These are phyloP conservation scores for Oncorhynchus clarkii DNA, from an alignment of 2,113 vertebrate species.

Conservation along the genomic window DNA sequence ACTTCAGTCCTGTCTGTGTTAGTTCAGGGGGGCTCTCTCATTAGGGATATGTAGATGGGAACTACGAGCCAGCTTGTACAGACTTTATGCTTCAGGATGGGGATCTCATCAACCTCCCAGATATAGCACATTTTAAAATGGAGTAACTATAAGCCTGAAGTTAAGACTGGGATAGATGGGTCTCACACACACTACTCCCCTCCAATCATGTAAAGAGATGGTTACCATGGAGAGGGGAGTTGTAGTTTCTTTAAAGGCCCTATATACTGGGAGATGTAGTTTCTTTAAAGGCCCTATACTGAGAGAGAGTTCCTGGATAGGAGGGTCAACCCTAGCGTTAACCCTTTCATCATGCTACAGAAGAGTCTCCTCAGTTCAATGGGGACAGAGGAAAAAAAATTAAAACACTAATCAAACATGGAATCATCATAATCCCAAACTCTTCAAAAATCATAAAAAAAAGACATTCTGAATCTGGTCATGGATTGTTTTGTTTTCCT, in stretches of 20 bases:
- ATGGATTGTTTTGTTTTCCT: slow-evolving; percentile 2
- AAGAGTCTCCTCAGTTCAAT: neutral
- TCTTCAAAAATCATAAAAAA: neutral
- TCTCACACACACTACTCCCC: too few species aligned
- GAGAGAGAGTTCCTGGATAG: neutral
- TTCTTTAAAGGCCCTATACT: too few species aligned
- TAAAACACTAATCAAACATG: slow-evolving; percentile 6
- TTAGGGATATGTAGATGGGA: too few species aligned
- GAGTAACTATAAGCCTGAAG: too few species aligned
- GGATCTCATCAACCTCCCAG: too few species aligned
- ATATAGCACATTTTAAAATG: too few species aligned
- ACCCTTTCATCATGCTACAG: neutral
- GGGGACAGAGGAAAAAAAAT: neutral
- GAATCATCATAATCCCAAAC: slow-evolving; percentile 6
- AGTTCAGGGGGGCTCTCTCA: too few species aligned
- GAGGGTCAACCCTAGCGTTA: neutral
- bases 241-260: neutral
- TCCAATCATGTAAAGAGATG: too few species aligned
- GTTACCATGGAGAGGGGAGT: neutral
- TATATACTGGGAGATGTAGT: neutral
- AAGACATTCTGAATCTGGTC: slow-evolving; percentile 24
- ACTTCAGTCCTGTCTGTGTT: too few species aligned
- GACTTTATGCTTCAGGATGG: too few species aligned
- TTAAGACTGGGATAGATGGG: too few species aligned
- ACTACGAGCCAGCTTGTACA: too few species aligned